These are phyloP conservation scores for Nemoura dubitans DNA, from an alignment of 2,888 invertebrate species.

Conservation along the genomic window DNA sequence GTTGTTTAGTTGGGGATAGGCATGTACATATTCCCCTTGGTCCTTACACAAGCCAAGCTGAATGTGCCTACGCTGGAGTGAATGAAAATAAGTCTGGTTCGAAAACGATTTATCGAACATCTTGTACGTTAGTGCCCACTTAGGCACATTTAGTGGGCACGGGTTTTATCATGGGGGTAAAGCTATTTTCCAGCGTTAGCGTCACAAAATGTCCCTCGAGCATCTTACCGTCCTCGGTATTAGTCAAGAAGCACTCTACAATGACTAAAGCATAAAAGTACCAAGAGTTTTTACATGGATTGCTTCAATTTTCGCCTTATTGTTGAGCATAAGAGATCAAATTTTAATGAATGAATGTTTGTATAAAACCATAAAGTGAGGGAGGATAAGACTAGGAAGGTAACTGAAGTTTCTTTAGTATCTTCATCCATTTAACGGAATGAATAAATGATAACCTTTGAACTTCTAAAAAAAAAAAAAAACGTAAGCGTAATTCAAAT, in stretches of 20 bases:
- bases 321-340: constrained; percentile 1
- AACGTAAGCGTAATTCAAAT: background rate
- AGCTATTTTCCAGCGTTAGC: background rate
- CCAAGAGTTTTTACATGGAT: background rate
- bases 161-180: background rate
- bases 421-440: constrained; percentile 16
- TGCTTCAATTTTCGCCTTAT: background rate
- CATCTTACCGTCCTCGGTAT: background rate
- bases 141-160: background rate
- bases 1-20: background rate
- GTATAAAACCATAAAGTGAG: background rate
- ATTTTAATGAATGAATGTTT: constrained; percentile 21
- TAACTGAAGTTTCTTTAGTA: constrained; percentile 26
- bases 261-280: background rate
- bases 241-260: background rate
- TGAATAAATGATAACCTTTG: constrained; percentile 20
- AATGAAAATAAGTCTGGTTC: background rate
- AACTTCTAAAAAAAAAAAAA: background rate
- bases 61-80: background rate
- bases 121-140: too few species aligned
- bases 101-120: background rate
- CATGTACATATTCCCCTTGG: too few species aligned
- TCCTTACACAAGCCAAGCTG: too few species aligned
- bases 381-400: background rate
- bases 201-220: background rate